Percentiles rank a stretch among this genome's conserved stretches.
Conservation (phyloP, 2,888 invertebrate genomes). For the Scaptomyza parva region DNA sequence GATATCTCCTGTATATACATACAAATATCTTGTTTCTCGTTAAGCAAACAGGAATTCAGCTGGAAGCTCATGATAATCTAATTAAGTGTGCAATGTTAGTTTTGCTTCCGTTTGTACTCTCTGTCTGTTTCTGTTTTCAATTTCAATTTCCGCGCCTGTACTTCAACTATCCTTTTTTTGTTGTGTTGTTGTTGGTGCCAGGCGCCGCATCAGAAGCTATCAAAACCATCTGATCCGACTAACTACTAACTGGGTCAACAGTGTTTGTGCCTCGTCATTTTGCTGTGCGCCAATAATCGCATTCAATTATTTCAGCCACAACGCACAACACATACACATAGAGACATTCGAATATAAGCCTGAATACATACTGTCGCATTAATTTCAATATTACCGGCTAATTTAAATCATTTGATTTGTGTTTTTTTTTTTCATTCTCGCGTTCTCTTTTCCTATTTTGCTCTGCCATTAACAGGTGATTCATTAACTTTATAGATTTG, state of each 20-base stretch:
- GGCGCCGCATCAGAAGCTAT: constrained; percentile 30
- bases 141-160: constrained; percentile 73
- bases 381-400: constrained; percentile 65
- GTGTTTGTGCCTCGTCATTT: constrained; percentile 57
- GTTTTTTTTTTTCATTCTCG: constrained; percentile 20
- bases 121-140: constrained; percentile 25
- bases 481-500: constrained; percentile 58
- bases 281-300: constrained; percentile 62
- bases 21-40: neutral
- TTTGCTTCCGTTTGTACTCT: constrained; percentile 44
- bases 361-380: constrained; percentile 47
- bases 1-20: neutral
- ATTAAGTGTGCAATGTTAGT: constrained; percentile 42
- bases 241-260: constrained; percentile 71
- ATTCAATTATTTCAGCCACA: constrained; percentile 70
- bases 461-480: constrained; percentile 49
- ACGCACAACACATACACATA: neutral
- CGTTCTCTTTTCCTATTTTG: constrained; percentile 22
- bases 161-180: constrained; percentile 65
- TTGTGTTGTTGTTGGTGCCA: too few species aligned
- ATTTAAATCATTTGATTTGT: constrained; percentile 69
- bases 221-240: constrained; percentile 41
- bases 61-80: constrained; percentile 45
- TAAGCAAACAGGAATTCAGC: constrained; percentile 1
- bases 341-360: constrained; percentile 8